Percentiles rank a stretch among this genome's conserved stretches.
These are phyloP conservation scores for Eptesicus fuscus DNA, from an alignment of 2,113 vertebrate genomes.

Conservation along the genomic window DNA sequence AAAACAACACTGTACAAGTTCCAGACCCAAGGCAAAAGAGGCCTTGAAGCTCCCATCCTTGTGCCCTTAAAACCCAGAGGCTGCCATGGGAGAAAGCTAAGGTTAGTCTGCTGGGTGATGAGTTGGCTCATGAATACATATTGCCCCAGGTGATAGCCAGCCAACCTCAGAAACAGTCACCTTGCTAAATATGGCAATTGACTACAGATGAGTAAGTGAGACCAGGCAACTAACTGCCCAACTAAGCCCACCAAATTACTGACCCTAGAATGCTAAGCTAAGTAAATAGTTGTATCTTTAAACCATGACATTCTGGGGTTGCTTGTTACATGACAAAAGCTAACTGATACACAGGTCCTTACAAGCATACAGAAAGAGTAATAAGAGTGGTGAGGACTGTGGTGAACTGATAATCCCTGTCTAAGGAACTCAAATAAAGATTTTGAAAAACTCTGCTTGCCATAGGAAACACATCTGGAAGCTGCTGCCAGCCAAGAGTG, in stretches of 20 bases:
- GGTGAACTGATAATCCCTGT: background rate
- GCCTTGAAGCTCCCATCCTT: background rate
- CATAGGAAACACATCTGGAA: slow-evolving; percentile 23
- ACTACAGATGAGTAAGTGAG: background rate
- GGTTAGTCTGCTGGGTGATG: background rate
- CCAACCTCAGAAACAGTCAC: background rate
- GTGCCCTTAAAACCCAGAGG: background rate
- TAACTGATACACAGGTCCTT: background rate
- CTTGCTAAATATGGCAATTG: background rate
- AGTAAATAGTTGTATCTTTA: background rate
- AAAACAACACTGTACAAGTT: background rate
- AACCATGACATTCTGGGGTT: background rate
- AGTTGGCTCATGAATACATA: background rate
- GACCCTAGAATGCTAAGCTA: background rate
- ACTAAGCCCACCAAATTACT: background rate
- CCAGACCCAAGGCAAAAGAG: background rate
- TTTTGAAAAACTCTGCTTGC: background rate
- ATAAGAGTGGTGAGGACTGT: background rate
- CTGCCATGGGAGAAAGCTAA: background rate
- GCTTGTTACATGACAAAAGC: slow-evolving; percentile 15
- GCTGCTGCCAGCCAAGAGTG: background rate
- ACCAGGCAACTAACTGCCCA: background rate
- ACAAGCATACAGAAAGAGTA: background rate
- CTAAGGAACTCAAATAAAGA: background rate
- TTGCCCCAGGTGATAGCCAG: background rate